Evolutionary conservation across 1,140 invertebrate species (phyloP), one percentile per base, ranked within the genome.

Genomic region (Formica exsecta): DNA sequence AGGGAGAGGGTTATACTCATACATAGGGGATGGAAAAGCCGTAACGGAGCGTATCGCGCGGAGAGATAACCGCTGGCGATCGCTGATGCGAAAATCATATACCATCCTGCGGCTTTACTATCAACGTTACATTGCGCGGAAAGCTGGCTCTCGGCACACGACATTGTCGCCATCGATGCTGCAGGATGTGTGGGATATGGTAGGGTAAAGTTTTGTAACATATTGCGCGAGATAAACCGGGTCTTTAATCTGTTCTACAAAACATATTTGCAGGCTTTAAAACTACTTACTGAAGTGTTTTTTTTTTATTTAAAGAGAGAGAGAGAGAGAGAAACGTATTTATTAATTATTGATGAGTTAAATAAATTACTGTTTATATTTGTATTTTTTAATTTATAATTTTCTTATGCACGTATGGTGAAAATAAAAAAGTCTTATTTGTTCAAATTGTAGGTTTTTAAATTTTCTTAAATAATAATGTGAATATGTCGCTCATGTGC

Each of bases 1-100:
- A 22, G n/a, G 29, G 32, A 65, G 77, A 59, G 66, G 66, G 51
- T 71, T 71, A 83, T 41, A n/a, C 22, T 44, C 16, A 36, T 9
- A 44, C 7, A 32, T 51, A 68, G 38, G 68, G 79, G 66, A 41
- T 71, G 66, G 38, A 73, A 61, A 36, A 73, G 77, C 76, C n/a
- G 22, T 68, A 79, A 61, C 48, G 65, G 48, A 70, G 29, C 48
- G 79, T 71, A 59, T 70, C 36, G 77, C 51, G 65, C 65, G 65
- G 64, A 11, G 48, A 70, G 48, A 16, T 16, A 25, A 77, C 51
- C 29, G 44, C 29, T 2, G 54, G 36, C 41, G 36, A 81, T 38
- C 79, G 68, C 79, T 83, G 66, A 83, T 83, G 79, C 68, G 79
- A 83, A 83, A 83, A 83, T 83, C 79, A 73, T 73, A 83, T 38